Percentiles rank a stretch among this genome's conserved stretches.
Conservation (phyloP, 2,113 vertebrate species). For the Oreochromis spilurus region DNA sequence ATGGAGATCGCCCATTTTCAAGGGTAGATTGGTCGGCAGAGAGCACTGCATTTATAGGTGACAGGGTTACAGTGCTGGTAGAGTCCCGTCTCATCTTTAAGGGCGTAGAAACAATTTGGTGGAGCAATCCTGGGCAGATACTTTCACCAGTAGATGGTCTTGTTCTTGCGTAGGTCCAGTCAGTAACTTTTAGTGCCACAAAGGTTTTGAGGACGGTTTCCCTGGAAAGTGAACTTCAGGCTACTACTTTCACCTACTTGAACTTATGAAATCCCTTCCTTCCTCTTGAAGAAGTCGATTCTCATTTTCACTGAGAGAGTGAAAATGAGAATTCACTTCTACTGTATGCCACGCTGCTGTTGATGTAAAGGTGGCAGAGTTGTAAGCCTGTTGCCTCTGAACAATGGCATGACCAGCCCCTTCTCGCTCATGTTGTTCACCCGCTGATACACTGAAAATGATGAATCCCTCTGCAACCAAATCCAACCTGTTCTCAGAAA, state of each 20-base stretch:
- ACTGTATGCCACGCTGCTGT: background rate
- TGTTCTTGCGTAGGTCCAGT: slow-evolving; percentile 13
- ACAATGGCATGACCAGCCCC: background rate
- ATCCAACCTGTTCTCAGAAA: slow-evolving; percentile 44
- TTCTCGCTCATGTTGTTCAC: slow-evolving; percentile 2
- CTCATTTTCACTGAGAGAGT: background rate
- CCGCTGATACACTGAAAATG: background rate
- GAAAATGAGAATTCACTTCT: background rate
- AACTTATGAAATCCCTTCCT: slow-evolving; percentile 19
- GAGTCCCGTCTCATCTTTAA: background rate
- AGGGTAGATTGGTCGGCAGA: background rate
- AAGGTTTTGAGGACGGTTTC: slow-evolving; percentile 6
- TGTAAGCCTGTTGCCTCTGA: background rate
- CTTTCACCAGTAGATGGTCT: slow-evolving; percentile 16
- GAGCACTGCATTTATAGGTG: slow-evolving; percentile 17
- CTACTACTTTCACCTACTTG: slow-evolving; percentile 13
- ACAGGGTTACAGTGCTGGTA: slow-evolving; percentile 6
- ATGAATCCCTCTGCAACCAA: slow-evolving; percentile 19
- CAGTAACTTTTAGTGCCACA: slow-evolving; percentile 14
- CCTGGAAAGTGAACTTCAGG: slow-evolving; percentile 11
- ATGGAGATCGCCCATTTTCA: background rate
- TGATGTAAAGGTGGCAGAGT: background rate
- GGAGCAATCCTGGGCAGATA: slow-evolving; percentile 8
- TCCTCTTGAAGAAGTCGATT: slow-evolving; percentile 12
- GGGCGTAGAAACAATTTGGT: background rate